Conservation (phyloP, 2,797 vertebrate genomes). For the Meda fulgida region DNA sequence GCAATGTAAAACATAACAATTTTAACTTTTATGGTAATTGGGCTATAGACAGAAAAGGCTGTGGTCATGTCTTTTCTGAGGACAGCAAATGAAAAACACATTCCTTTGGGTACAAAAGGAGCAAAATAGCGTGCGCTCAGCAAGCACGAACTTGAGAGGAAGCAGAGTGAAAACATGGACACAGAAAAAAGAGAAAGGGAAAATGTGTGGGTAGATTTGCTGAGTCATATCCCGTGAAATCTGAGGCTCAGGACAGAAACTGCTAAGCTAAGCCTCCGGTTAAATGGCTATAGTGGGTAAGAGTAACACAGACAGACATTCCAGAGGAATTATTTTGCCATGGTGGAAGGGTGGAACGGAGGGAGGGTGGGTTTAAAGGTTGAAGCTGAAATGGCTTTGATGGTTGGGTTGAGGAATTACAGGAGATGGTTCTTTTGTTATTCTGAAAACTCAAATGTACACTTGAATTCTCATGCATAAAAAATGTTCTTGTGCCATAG, state of each 20-base stretch:
- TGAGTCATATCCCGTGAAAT: conserved; percentile 66
- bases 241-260: conserved; percentile 52
- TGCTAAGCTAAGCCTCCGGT: conserved; percentile 34
- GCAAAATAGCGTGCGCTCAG: conserved; percentile 49
- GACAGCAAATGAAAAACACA: background rate
- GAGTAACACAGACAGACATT: conserved; percentile 13
- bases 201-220: conserved; percentile 58
- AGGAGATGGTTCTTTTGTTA: background rate
- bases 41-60: background rate
- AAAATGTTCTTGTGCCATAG: background rate
- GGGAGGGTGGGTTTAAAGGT: background rate
- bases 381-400: background rate
- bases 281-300: conserved; percentile 1
- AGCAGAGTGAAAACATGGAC: conserved; percentile 38
- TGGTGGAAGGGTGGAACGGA: background rate
- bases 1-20: conserved; percentile 3
- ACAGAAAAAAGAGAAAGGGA: conserved; percentile 23
- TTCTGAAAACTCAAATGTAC: background rate
- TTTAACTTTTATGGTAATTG: conserved; percentile 25
- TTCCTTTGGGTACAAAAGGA: conserved; percentile 25
- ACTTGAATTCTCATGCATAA: background rate
- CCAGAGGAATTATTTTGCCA: background rate
- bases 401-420: conserved; percentile 1
- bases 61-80: conserved; percentile 3
- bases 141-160: conserved; percentile 52